Percentiles rank a stretch among this genome's conserved stretches.
These are phyloP conservation scores for Antennarius striatus DNA, from an alignment of 2,113 vertebrate species.

Conservation along the genomic window DNA sequence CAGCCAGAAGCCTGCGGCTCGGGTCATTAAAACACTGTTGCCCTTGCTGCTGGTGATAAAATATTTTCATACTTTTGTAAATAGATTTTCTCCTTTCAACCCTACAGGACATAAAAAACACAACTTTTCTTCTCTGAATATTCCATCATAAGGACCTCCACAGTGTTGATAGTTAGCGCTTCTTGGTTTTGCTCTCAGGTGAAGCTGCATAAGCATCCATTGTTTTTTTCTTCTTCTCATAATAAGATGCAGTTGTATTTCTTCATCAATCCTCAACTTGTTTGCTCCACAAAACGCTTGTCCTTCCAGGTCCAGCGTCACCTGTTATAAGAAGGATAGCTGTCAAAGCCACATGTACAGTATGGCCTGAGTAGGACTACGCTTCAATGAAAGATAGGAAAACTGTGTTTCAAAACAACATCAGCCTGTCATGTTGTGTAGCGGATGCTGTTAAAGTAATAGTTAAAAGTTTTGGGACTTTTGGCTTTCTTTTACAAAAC, in stretches of 20 bases:
- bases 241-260: constrained; percentile 38
- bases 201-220: constrained; percentile 38
- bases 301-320: constrained; percentile 9
- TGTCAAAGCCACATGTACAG: constrained; percentile 81
- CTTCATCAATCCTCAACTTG: constrained; percentile 7
- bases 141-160: constrained; percentile 24
- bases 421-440: constrained; percentile 65
- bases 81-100: constrained; percentile 95
- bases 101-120: constrained; percentile 85
- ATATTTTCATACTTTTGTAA: constrained; percentile 98
- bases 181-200: constrained; percentile 54
- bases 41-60: constrained; percentile 95
- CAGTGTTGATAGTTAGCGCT: constrained; percentile 33
- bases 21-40: constrained; percentile 96
- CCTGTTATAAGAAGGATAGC: constrained; percentile 70
- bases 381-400: constrained; percentile 75
- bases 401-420: not conserved
- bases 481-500: not conserved
- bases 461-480: not conserved
- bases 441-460: constrained; percentile 83
- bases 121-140: constrained; percentile 48
- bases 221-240: constrained; percentile 1
- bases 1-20: constrained; percentile 91
- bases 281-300: not conserved
- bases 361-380: constrained; percentile 76